These are phyloP conservation scores for Upupa epops DNA, from an alignment of 2,113 vertebrate species.

Conservation along the genomic window DNA sequence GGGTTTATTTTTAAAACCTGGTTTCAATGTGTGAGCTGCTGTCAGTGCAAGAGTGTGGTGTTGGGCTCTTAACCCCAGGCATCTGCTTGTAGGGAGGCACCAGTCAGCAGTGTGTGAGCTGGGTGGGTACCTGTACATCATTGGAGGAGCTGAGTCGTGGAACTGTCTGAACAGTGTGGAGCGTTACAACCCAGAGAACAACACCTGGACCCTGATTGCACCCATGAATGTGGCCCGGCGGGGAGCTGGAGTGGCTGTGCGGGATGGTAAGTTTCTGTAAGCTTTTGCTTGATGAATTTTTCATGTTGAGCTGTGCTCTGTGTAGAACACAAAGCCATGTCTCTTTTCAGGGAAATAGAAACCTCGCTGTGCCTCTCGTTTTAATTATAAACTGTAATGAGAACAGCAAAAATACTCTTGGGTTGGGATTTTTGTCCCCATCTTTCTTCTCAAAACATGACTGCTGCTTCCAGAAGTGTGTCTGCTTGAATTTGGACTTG, in stretches of 20 bases:
- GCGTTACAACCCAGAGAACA: slow-evolving; percentile 93
- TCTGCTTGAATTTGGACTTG: background rate
- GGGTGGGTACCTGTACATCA: slow-evolving; percentile 90
- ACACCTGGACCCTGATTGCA: slow-evolving; percentile 92
- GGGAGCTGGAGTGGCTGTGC: slow-evolving; percentile 89
- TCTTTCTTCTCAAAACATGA: background rate
- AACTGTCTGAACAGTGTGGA: slow-evolving; percentile 96
- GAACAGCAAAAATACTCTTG: background rate
- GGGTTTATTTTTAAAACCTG: too few relatives aligned
- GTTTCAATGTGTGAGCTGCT: too few relatives aligned
- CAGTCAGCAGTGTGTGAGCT: slow-evolving; percentile 95
- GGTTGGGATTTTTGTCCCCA: background rate
- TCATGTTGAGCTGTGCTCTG: fast-evolving
- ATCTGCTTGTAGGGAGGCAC: slow-evolving; percentile 84
- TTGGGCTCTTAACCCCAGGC: background rate
- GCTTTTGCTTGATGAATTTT: background rate
- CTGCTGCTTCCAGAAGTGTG: background rate
- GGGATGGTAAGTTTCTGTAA: slow-evolving; percentile 75
- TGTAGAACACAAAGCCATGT: background rate
- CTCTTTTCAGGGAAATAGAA: background rate
- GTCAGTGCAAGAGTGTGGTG: background rate
- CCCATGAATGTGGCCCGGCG: slow-evolving; percentile 96
- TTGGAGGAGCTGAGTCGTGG: slow-evolving; percentile 96
- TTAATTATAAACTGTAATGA: background rate
- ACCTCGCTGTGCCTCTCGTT: background rate